A percentile compares a stretch with the other conserved stretches of the same genome.
Evolutionary conservation across 1,140 invertebrate genomes (phyloP).

Genomic region (Zaprionus africanus): DNA sequence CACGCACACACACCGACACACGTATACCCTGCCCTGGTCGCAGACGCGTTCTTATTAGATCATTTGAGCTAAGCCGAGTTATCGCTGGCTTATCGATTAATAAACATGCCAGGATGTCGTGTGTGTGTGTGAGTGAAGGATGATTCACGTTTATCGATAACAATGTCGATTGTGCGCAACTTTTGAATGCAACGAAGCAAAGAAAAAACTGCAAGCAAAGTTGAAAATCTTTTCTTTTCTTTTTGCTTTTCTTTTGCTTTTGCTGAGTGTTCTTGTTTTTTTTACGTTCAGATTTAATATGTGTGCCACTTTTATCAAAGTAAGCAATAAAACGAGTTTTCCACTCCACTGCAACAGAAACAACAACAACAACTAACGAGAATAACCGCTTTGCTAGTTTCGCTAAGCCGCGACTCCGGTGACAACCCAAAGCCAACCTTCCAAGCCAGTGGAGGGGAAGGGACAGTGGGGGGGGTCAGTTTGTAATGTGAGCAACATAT

Average conservation of each 20-base stretch:
- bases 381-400: slow-evolving; percentile 68
- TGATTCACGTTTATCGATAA: slow-evolving; percentile 37
- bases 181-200: slow-evolving; percentile 34
- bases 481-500: slow-evolving; percentile 57
- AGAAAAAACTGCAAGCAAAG: slow-evolving; percentile 23
- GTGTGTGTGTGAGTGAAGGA: not conserved
- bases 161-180: slow-evolving; percentile 7
- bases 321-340: slow-evolving; percentile 70
- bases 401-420: slow-evolving; percentile 32
- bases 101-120: not conserved
- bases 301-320: slow-evolving; percentile 73
- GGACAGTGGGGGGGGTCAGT: not conserved
- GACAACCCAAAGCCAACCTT: slow-evolving; percentile 32
- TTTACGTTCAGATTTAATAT: slow-evolving; percentile 42
- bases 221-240: slow-evolving; percentile 1
- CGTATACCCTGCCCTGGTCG: slow-evolving; percentile 7
- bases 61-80: not conserved
- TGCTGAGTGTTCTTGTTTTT: slow-evolving; percentile 49
- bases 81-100: slow-evolving; percentile 3
- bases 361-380: slow-evolving; percentile 57
- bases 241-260: slow-evolving; percentile 11
- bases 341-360: slow-evolving; percentile 40
- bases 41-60: slow-evolving; percentile 27
- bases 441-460: slow-evolving; percentile 11
- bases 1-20: slow-evolving; percentile 11